Conservation (phyloP, 1,140 invertebrate species). For the Drosophila tristis region DNA sequence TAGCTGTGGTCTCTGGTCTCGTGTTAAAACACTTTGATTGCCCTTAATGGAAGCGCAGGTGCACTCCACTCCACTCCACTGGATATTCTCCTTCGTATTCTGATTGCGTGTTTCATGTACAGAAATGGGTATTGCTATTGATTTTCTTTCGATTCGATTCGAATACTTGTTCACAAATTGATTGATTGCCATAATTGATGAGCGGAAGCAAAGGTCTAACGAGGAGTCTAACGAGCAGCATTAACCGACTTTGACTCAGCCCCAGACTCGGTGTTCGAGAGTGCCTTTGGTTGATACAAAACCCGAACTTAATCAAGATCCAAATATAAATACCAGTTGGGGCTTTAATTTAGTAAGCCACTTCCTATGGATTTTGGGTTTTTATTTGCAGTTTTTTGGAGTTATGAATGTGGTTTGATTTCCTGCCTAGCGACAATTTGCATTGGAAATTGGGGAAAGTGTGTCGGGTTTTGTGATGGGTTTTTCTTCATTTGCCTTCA, state of each 20-base stretch:
- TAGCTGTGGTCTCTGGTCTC: constrained; percentile 4
- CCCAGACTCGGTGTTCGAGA: neutral
- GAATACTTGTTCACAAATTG: constrained; percentile 44
- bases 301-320: too few species aligned
- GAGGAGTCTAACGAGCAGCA: constrained; percentile 22
- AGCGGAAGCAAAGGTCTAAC: constrained; percentile 31
- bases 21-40: constrained; percentile 71
- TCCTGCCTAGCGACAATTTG: constrained; percentile 61
- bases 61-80: neutral
- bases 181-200: constrained; percentile 67
- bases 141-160: constrained; percentile 46
- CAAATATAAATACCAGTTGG: too few species aligned
- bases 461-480: too few species aligned
- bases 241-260: constrained; percentile 2
- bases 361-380: neutral
- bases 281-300: too few species aligned
- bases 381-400: neutral
- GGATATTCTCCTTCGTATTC: neutral
- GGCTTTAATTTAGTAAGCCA: neutral
- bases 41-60: constrained; percentile 59
- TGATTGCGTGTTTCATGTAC: constrained; percentile 20
- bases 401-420: constrained; percentile 33
- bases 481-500: too few species aligned
- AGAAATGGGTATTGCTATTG: constrained; percentile 49
- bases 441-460: constrained; percentile 5